phyloP scores from a whole-genome alignment of 2,888 invertebrate genomes.

The Mayetiola destructor region DNA sequence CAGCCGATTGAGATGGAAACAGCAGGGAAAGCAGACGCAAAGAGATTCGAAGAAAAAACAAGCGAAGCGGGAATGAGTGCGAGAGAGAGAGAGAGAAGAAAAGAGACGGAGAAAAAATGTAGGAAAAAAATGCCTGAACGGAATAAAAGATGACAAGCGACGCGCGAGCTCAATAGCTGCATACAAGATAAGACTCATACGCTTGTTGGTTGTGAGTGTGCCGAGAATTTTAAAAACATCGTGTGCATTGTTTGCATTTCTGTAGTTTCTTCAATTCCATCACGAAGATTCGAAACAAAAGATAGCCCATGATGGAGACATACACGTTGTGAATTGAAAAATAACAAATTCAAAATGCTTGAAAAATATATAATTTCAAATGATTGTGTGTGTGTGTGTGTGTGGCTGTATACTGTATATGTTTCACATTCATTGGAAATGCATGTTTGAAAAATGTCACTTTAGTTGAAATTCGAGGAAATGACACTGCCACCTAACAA shows the following conservation, averaged over 20 bases:
- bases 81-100: background rate
- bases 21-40: too few relatives aligned
- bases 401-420: too few relatives aligned
- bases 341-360: too few relatives aligned
- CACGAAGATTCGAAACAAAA: background rate
- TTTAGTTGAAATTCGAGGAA: background rate
- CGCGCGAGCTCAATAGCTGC: slow-evolving; percentile 1
- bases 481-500: slow-evolving; percentile 1
- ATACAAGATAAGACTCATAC: background rate
- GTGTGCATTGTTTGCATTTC: slow-evolving; percentile 11
- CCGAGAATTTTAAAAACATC: slow-evolving; percentile 6
- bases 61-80: background rate
- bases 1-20: too few relatives aligned
- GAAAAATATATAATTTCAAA: too few relatives aligned
- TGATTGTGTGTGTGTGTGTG: too few relatives aligned
- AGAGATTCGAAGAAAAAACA: too few relatives aligned
- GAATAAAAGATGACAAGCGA: background rate
- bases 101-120: background rate
- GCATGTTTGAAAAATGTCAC: too few relatives aligned
- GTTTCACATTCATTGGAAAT: too few relatives aligned
- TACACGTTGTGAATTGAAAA: too few relatives aligned
- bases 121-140: background rate
- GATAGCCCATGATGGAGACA: too few relatives aligned
- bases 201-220: slow-evolving; percentile 2
- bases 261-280: background rate